These are phyloP conservation scores for Phalacrocorax brasilianus DNA, from an alignment of 2,113 vertebrate species.

Conservation along the genomic window DNA sequence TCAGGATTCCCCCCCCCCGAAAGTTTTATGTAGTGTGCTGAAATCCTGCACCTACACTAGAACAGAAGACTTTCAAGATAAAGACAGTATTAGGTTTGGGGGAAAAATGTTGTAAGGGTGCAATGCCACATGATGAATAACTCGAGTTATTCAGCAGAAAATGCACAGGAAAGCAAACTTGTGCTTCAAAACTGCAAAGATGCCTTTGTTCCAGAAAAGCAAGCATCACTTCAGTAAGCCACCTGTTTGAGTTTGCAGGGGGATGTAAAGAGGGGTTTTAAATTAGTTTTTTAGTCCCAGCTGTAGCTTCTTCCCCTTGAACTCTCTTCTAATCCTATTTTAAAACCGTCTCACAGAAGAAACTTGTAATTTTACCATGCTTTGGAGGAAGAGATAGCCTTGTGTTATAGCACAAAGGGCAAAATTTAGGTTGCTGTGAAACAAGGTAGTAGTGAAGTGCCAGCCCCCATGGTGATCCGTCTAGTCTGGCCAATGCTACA, in stretches of 20 bases:
- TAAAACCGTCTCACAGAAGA: not conserved
- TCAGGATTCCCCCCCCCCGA: not conserved
- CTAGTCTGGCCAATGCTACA: rapidly evolving
- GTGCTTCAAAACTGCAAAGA: not conserved
- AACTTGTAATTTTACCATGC: not conserved
- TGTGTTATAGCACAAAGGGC: not conserved
- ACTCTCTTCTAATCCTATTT: not conserved
- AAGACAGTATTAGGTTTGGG: not conserved
- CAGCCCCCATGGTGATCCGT: rapidly evolving
- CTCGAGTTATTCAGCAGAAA: not conserved
- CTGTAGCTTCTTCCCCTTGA: not conserved
- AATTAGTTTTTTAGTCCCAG: not conserved
- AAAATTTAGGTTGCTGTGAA: not conserved
- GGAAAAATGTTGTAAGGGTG: not conserved
- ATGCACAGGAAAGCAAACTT: not conserved
- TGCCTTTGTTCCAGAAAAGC: not conserved
- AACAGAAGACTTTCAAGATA: not conserved
- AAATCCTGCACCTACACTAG: not conserved
- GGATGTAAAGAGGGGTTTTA: not conserved
- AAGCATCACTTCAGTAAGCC: not conserved
- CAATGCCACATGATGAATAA: not conserved
- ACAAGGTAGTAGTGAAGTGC: rapidly evolving
- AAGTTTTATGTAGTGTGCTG: rapidly evolving
- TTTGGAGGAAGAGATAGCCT: not conserved
- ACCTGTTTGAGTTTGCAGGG: not conserved